A percentile compares a stretch with the other conserved stretches of the same genome.
Evolutionary conservation across 2,113 vertebrate genomes (phyloP).

Genomic region (Syngnathoides biaculeatus): DNA sequence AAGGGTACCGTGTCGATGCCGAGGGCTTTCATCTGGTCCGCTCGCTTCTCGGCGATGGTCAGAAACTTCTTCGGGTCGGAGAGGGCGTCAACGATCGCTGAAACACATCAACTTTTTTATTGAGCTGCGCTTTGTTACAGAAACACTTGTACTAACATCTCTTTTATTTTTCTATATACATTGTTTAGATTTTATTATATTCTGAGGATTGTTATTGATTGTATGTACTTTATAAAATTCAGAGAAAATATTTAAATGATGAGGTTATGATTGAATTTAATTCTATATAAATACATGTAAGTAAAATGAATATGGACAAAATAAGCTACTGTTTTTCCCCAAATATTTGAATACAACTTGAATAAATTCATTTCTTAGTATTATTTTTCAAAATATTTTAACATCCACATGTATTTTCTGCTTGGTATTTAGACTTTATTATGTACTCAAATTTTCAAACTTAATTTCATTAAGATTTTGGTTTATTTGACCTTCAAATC

Average conservation of each 20-base stretch:
- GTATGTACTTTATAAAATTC: not conserved
- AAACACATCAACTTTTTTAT: conserved; percentile 15
- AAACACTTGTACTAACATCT: no score
- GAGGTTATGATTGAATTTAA: no score
- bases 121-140: not conserved
- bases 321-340: no score
- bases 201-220: not conserved
- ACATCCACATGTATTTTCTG: not conserved
- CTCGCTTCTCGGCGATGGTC: conserved; percentile 95
- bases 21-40: conserved; percentile 97
- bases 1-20: conserved; percentile 93
- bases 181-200: no score
- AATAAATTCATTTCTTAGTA: no score
- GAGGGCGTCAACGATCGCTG: conserved; percentile 95
- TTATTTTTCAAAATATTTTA: not conserved
- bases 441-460: not conserved
- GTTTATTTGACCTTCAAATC: no score
- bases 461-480: no score
- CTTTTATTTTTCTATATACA: not conserved
- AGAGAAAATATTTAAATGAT: not conserved
- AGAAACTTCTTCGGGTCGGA: conserved; percentile 99
- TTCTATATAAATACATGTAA: no score
- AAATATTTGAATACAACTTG: no score
- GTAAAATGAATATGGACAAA: no score
- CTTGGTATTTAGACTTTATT: not conserved